Conservation (phyloP, 2,888 invertebrate genomes). For the Mylabris sibirica region DNA sequence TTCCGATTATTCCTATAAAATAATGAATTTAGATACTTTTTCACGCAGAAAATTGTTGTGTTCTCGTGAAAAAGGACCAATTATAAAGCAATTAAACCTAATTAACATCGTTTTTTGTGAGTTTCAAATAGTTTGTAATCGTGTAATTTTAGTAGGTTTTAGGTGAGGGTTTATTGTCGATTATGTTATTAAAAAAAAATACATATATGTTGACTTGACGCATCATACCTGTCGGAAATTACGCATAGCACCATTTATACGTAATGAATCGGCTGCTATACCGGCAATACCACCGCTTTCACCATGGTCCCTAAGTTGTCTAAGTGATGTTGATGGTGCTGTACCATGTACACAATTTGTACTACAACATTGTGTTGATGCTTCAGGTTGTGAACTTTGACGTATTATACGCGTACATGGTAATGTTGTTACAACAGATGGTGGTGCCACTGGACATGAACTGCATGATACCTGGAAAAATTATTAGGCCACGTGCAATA, state of each 20-base stretch:
- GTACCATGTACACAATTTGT: conserved; percentile 72
- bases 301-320: conserved; percentile 74
- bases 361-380: conserved; percentile 68
- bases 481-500: conserved; percentile 46
- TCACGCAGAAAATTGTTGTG: neutral
- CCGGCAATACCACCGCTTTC: conserved; percentile 91
- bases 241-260: conserved; percentile 95
- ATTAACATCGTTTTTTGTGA: neutral
- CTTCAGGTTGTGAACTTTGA: conserved; percentile 87
- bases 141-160: neutral
- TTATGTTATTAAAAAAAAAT: neutral
- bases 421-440: conserved; percentile 74
- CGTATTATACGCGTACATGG: conserved; percentile 82
- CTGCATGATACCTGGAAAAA: conserved; percentile 63
- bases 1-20: conserved; percentile 2
- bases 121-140: neutral
- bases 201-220: conserved; percentile 27
- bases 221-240: conserved; percentile 90
- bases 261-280: conserved; percentile 93
- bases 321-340: conserved; percentile 83
- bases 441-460: conserved; percentile 73
- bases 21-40: neutral
- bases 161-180: neutral
- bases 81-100: neutral
- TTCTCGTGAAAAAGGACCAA: neutral